Conservation (phyloP, 2,797 vertebrate genomes). For the Gallirallus australis region DNA sequence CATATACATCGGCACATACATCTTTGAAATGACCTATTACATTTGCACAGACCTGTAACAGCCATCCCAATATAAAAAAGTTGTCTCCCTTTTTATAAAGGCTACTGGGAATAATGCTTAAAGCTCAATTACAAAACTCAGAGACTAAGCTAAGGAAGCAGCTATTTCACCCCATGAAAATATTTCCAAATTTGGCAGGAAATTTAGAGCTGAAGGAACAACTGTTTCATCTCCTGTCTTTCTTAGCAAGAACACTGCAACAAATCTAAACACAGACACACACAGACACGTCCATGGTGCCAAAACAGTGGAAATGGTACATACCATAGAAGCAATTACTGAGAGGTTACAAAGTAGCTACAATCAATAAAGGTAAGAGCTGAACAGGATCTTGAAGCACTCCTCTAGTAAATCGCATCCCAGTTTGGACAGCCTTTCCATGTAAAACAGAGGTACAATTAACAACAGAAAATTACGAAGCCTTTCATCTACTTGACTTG, state of each 20-base stretch:
- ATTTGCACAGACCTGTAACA: neutral
- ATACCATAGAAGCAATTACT: accelerated
- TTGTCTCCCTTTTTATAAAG: neutral
- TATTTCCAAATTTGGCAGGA: neutral
- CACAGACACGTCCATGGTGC: neutral
- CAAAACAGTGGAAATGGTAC: neutral
- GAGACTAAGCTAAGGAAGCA: neutral
- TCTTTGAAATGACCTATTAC: neutral
- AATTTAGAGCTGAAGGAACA: neutral
- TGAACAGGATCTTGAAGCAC: neutral
- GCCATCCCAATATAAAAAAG: neutral
- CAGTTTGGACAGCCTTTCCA: neutral
- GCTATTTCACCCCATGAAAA: neutral
- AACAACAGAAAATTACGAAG: neutral
- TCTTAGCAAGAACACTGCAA: neutral
- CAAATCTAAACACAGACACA: neutral
- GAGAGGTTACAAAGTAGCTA: neutral
- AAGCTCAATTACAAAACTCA: neutral
- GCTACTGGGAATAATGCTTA: neutral
- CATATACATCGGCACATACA: accelerated
- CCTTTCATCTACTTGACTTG: neutral
- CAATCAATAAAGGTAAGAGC: neutral
- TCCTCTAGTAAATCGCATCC: accelerated
- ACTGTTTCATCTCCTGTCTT: neutral
- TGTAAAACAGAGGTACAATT: neutral